phyloP scores from a whole-genome alignment of 2,797 vertebrate species.

The Vipera latastei region DNA sequence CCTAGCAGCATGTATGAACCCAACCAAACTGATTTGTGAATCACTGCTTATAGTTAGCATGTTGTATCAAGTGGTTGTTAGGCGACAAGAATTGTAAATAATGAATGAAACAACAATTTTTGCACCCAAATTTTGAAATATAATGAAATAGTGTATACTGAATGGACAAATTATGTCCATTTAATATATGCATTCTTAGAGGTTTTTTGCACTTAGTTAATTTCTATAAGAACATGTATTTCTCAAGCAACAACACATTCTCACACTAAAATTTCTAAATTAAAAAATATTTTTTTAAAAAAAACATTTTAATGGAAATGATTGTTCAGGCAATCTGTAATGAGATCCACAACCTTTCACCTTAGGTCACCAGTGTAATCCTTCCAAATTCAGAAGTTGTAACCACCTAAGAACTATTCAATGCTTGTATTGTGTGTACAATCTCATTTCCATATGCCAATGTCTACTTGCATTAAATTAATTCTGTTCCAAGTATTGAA shows the following conservation, averaged over 20 bases:
- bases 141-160: background rate
- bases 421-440: background rate
- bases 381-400: background rate
- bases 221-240: background rate
- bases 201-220: background rate
- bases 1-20: background rate
- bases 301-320: conserved; percentile 1
- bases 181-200: background rate
- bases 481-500: background rate
- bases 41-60: background rate
- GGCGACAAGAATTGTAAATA: background rate
- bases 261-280: background rate
- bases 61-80: background rate
- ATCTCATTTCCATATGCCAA: conserved; percentile 2
- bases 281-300: background rate
- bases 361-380: background rate
- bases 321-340: background rate
- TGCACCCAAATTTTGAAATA: background rate
- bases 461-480: conserved; percentile 1
- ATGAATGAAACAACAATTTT: background rate
- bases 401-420: background rate
- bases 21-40: background rate
- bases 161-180: background rate
- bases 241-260: background rate
- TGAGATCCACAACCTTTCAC: conserved; percentile 19